Evolutionary conservation across 2,113 vertebrate species (phyloP), one percentile per base, ranked within the genome.

Genomic region (Cisticola juncidis): DNA sequence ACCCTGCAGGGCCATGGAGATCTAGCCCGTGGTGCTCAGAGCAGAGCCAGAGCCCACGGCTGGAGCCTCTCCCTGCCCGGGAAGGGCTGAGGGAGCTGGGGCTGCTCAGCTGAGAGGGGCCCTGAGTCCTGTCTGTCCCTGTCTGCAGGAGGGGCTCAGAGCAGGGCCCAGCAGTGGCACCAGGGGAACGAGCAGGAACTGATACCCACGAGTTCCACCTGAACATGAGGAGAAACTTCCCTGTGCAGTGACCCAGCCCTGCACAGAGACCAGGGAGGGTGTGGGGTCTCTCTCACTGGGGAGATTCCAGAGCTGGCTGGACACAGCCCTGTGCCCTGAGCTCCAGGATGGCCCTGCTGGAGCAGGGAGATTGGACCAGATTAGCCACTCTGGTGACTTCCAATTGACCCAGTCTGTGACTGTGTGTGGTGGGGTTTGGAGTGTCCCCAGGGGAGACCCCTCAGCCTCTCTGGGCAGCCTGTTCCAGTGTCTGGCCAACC

Each of bases 151-250:
- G 36, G 12, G 33, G 42, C 47, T 60, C 62, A 20, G 51, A 25
- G 7, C 2, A 21, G 12, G 42, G n/a, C 21, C 40, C 53, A 51
- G 44, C 33, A 44, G 4, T 22, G 38, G 69, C 45, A 53, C 61
- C 17, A 25, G 45, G 21, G n/a, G 7, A 51, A 24, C 0, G 0
- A 6, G 38, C 60, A 44, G 45, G 47, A 40, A 5, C 45, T 47
- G 69, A 22, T 60, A 24, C 5, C 29, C 53, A 12, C 45, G 25
- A 3, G 5, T 25, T 29, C 28, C 45, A 40, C 40, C 78, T 76
- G 78, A 51, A 38, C 5, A 1, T 18, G 45, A 69, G n/a, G 54
- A 22, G 35, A 28, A 60, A 53, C 7, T 53, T 18, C 14, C 29
- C 61, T 74, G n/a, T 40, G 70, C n/a, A 38, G 7, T 53, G 53